Evolutionary conservation across 1,140 invertebrate genomes (phyloP).

Genomic region (Eriocheir sinensis): DNA sequence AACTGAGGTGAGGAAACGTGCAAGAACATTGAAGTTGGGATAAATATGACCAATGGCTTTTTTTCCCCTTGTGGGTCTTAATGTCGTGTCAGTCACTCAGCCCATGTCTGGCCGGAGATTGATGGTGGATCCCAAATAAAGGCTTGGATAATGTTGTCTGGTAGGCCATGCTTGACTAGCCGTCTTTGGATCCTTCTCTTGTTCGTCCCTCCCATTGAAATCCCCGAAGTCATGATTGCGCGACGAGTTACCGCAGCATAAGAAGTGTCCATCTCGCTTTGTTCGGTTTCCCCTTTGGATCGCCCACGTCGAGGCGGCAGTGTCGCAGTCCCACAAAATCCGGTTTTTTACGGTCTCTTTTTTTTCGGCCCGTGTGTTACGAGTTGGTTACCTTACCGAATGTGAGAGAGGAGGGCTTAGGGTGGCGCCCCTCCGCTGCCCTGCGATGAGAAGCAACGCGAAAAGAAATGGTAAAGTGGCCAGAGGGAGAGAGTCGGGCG

Average conservation of each 20-base stretch:
- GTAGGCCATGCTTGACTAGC: neutral
- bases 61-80: slow-evolving; percentile 2
- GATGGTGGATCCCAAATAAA: slow-evolving; percentile 33
- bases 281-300: slow-evolving; percentile 34
- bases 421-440: neutral
- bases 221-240: slow-evolving; percentile 62
- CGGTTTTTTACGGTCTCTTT: slow-evolving; percentile 38
- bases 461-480: slow-evolving; percentile 39
- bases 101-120: neutral
- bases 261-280: slow-evolving; percentile 41
- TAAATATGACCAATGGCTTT: neutral
- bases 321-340: neutral
- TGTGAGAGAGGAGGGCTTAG: neutral
- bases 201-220: slow-evolving; percentile 68
- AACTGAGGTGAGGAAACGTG: slow-evolving; percentile 23
- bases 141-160: slow-evolving; percentile 52
- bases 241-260: neutral
- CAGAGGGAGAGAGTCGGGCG: neutral
- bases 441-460: neutral
- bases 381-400: neutral
- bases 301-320: slow-evolving; percentile 39
- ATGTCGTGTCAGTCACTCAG: slow-evolving; percentile 49
- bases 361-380: neutral
- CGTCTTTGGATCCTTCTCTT: slow-evolving; percentile 64
- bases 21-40: slow-evolving; percentile 23